phyloP scores from a whole-genome alignment of 2,888 invertebrate species.

The Trichacis sp. region DNA sequence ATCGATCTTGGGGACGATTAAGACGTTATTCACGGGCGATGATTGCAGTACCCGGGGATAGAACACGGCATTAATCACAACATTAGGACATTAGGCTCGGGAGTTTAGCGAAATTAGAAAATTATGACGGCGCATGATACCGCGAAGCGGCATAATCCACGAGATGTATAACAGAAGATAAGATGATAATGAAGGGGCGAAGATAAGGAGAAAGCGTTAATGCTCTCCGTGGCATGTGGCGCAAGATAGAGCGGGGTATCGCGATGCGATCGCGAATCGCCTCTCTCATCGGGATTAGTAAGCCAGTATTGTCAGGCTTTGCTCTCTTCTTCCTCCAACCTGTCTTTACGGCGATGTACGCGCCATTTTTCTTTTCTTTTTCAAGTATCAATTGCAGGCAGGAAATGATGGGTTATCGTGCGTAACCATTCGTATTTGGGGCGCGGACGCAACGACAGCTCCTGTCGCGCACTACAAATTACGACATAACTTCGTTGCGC shows the following conservation, averaged over 20 bases:
- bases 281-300: constrained; percentile 42
- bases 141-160: constrained; percentile 16
- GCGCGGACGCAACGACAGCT: constrained; percentile 37
- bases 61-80: not conserved
- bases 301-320: constrained; percentile 33
- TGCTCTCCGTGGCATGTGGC: constrained; percentile 33
- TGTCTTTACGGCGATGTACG: constrained; percentile 10
- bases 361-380: not conserved
- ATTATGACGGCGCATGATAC: not conserved
- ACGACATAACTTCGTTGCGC: constrained; percentile 15
- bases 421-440: constrained; percentile 42
- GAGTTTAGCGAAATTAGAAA: constrained; percentile 14
- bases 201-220: constrained; percentile 44
- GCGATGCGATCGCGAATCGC: constrained; percentile 14
- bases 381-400: constrained; percentile 34
- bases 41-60: not conserved
- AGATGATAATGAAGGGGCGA: constrained; percentile 39
- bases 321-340: constrained; percentile 13
- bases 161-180: constrained; percentile 42
- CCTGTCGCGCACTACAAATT: constrained; percentile 43
- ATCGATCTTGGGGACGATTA: not conserved
- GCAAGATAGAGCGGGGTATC: constrained; percentile 31
- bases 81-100: constrained; percentile 5
- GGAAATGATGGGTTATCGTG: constrained; percentile 40
- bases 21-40: not conserved